Evolutionary conservation across 2,888 invertebrate species (phyloP).

Genomic region (Doris montereyensis): DNA sequence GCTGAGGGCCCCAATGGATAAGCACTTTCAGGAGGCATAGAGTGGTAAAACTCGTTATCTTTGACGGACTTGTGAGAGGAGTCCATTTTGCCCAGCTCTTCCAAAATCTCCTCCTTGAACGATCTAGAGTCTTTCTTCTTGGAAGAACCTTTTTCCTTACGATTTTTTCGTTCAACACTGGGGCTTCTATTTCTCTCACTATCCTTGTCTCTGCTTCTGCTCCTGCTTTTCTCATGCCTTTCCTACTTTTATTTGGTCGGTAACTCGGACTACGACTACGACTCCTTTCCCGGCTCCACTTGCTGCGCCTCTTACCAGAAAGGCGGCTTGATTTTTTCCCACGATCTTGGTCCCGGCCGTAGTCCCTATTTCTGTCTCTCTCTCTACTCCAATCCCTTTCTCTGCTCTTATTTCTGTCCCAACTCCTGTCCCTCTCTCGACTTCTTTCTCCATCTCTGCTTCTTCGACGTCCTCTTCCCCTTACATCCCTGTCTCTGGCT

Average conservation of each 20-base stretch:
- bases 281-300: slow-evolving; percentile 30
- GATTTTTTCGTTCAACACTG: slow-evolving; percentile 41
- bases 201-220: slow-evolving; percentile 10
- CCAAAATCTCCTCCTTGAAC: slow-evolving; percentile 31
- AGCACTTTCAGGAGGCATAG: too few relatives aligned
- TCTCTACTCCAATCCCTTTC: slow-evolving; percentile 25
- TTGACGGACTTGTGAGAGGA: too few relatives aligned
- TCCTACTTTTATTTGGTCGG: too few relatives aligned
- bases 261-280: slow-evolving; percentile 39
- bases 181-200: slow-evolving; percentile 36
- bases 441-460: slow-evolving; percentile 32
- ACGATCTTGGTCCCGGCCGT: slow-evolving; percentile 21
- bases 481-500: slow-evolving; percentile 36
- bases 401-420: background rate
- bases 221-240: slow-evolving; percentile 34
- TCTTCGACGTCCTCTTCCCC: background rate
- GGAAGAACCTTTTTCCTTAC: slow-evolving; percentile 21
- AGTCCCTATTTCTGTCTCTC: slow-evolving; percentile 28
- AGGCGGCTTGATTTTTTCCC: slow-evolving; percentile 41
- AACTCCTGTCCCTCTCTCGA: slow-evolving; percentile 31
- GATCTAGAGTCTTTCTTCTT: slow-evolving; percentile 29
- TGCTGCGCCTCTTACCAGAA: slow-evolving; percentile 27
- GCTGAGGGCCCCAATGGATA: too few relatives aligned
- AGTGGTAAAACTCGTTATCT: too few relatives aligned
- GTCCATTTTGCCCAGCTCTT: slow-evolving; percentile 27